phyloP scores from a whole-genome alignment of 2,888 invertebrate genomes.

The Himalopsyche tibetana region DNA sequence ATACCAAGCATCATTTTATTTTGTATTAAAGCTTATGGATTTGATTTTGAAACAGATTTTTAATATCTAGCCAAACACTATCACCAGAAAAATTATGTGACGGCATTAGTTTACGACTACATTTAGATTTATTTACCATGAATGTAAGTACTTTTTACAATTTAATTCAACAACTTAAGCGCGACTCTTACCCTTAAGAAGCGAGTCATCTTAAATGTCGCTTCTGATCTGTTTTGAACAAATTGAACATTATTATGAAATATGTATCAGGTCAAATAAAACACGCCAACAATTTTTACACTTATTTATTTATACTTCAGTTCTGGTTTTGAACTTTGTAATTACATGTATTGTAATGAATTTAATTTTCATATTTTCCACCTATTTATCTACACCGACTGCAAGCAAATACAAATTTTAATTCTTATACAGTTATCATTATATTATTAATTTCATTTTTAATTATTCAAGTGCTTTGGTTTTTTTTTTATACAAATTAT shows the following conservation, averaged over 20 bases:
- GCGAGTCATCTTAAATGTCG: no score
- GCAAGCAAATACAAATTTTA: conserved; percentile 61
- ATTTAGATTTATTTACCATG: no score
- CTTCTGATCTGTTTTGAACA: no score
- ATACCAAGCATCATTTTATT: no score
- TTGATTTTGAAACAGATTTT: no score
- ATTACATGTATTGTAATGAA: conserved; percentile 53
- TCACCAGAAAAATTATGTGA: no score
- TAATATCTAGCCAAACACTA: no score
- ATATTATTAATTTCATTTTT: conserved; percentile 31
- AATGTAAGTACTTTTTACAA: no score
- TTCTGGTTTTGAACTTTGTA: conserved; percentile 62
- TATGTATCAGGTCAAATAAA: background rate
- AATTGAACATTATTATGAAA: background rate
- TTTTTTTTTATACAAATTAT: conserved; percentile 45
- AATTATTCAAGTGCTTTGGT: conserved; percentile 52
- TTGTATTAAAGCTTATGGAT: no score
- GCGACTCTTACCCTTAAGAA: no score
- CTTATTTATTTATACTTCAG: conserved; percentile 66
- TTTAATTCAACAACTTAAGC: no score
- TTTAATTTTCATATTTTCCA: conserved; percentile 39
- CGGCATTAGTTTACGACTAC: no score
- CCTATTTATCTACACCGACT: conserved; percentile 55
- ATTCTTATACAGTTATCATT: conserved; percentile 41
- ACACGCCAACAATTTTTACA: conserved; percentile 44